Conservation (phyloP, 2,797 vertebrate genomes). For the Liparis tanakae region DNA sequence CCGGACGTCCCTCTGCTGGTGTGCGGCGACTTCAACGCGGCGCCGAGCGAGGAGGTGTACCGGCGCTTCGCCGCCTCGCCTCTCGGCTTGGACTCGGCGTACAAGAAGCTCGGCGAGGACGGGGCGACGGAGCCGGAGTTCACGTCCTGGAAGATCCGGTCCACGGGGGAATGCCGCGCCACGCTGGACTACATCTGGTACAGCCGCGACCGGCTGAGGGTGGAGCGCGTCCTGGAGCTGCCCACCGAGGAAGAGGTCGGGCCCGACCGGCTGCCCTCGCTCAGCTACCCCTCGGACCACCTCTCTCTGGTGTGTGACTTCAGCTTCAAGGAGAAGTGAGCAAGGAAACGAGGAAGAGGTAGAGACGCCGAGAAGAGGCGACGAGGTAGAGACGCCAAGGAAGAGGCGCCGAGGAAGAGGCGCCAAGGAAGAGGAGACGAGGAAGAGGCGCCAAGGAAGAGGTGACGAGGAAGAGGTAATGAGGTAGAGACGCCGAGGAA, state of each 20-base stretch:
- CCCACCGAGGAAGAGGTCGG: slow-evolving; percentile 95
- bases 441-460: no score
- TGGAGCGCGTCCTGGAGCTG: slow-evolving; percentile 87
- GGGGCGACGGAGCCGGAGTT: slow-evolving; percentile 89
- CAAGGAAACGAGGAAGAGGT: rapidly evolving
- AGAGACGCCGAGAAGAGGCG: neutral
- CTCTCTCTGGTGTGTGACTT: slow-evolving; percentile 97
- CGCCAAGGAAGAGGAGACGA: no score
- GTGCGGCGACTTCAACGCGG: slow-evolving; percentile 95
- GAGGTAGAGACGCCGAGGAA: no score
- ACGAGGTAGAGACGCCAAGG: no score
- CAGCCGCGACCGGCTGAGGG: slow-evolving; percentile 84
- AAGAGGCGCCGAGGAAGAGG: no score
- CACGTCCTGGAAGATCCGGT: slow-evolving; percentile 97
- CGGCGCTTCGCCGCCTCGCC: slow-evolving; percentile 88
- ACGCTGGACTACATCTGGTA: slow-evolving; percentile 99
- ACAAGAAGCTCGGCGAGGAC: slow-evolving; percentile 90
- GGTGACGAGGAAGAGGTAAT: no score
- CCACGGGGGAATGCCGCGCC: slow-evolving; percentile 90
- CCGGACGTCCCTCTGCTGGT: slow-evolving; percentile 87
- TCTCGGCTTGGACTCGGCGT: slow-evolving; percentile 91
- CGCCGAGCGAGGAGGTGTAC: slow-evolving; percentile 94
- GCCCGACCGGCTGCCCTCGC: slow-evolving; percentile 93
- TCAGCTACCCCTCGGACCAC: slow-evolving; percentile 95
- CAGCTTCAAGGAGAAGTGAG: slow-evolving; percentile 86